These are phyloP conservation scores for Thinocorus orbignyianus DNA, from an alignment of 2,113 vertebrate genomes.

Conservation along the genomic window DNA sequence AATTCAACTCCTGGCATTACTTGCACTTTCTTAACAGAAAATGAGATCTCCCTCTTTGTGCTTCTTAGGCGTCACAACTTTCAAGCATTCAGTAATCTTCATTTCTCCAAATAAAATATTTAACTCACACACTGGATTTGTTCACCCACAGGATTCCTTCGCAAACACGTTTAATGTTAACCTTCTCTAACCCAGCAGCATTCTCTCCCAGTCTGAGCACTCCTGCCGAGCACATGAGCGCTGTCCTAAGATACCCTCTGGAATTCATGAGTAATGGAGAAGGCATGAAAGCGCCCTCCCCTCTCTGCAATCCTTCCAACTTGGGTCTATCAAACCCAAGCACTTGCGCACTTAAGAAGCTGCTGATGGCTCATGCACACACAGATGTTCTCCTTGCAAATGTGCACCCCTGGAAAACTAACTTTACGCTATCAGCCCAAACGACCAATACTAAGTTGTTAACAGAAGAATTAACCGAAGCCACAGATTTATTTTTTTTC, in stretches of 20 bases:
- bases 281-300: neutral
- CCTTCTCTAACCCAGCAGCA: neutral
- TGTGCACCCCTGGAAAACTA: neutral
- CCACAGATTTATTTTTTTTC: neutral
- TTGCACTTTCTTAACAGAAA: neutral
- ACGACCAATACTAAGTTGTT: neutral
- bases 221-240: neutral
- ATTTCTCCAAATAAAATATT: neutral
- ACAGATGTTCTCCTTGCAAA: neutral
- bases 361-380: neutral
- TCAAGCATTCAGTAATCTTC: neutral
- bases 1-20: neutral
- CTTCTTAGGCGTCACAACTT: neutral
- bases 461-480: neutral
- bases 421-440: neutral
- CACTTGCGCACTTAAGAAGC: neutral
- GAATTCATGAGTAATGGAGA: conserved; percentile 27
- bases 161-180: neutral
- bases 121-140: neutral
- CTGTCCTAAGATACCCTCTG: conserved; percentile 36
- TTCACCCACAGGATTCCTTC: neutral
- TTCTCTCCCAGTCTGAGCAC: neutral
- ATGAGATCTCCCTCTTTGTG: neutral
- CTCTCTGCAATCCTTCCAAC: neutral
- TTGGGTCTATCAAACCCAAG: neutral